Percentiles rank a stretch among this genome's conserved stretches.
phyloP scores from a whole-genome alignment of 2,797 vertebrate species.

The Xyrichtys novacula region DNA sequence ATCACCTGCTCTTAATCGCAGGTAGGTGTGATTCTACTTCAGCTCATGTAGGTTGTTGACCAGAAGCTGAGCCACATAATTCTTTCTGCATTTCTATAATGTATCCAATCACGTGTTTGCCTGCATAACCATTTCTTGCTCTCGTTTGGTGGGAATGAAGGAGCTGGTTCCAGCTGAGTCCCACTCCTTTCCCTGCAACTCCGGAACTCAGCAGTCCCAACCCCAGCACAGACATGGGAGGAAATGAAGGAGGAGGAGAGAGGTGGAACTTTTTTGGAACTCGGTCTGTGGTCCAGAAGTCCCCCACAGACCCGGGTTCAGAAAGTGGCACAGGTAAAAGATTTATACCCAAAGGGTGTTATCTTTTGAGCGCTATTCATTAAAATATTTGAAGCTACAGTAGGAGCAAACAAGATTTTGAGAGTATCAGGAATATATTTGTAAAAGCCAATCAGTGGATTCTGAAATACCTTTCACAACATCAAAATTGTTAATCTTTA shows the following conservation, averaged over 20 bases:
- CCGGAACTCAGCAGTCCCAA: constrained; percentile 65
- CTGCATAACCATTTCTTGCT: constrained; percentile 5
- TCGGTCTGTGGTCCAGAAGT: constrained; percentile 83
- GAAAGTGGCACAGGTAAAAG: constrained; percentile 78
- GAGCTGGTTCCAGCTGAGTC: constrained; percentile 82
- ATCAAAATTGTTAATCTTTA: too few relatives aligned
- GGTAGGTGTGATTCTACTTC: constrained; percentile 59
- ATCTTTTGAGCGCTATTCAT: background rate
- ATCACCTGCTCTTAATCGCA: constrained; percentile 79
- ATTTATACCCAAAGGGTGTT: background rate
- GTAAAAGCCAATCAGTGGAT: too few relatives aligned
- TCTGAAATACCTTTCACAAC: too few relatives aligned
- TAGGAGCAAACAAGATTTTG: too few relatives aligned
- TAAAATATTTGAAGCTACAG: background rate
- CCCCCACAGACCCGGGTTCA: constrained; percentile 84
- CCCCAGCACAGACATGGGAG: constrained; percentile 77
- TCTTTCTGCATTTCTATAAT: background rate
- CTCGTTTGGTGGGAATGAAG: constrained; percentile 57
- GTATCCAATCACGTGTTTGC: background rate
- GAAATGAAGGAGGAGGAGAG: constrained; percentile 82
- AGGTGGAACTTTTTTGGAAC: constrained; percentile 84
- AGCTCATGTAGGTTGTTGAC: background rate
- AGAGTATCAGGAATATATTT: too few relatives aligned
- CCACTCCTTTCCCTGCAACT: constrained; percentile 60
- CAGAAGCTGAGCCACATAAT: background rate